phyloP scores from a whole-genome alignment of 1,140 invertebrate species.

The Heliconius hermathena region DNA sequence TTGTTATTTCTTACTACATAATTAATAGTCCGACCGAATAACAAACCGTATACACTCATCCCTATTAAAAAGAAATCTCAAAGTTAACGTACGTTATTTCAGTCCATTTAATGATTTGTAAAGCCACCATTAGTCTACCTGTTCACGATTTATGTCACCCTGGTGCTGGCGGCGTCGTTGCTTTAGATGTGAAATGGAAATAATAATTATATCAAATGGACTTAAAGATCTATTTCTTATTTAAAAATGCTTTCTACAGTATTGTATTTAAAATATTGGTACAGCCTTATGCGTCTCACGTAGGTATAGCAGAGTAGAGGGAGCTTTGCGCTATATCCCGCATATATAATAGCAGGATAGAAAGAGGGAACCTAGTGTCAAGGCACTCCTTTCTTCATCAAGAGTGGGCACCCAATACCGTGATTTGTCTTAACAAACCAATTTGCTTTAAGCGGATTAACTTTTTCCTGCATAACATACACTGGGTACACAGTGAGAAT shows the following conservation, averaged over 20 bases:
- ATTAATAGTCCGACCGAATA: neutral
- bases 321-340: too few species aligned
- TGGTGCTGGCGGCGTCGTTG: neutral
- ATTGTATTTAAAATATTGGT: too few species aligned
- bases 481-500: too few species aligned
- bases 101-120: constrained; percentile 34
- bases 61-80: constrained; percentile 32
- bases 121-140: constrained; percentile 33
- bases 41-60: constrained; percentile 9
- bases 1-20: too few species aligned
- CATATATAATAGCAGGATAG: too few species aligned
- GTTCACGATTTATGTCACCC: constrained; percentile 19
- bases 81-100: constrained; percentile 29
- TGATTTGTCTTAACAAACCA: too few species aligned
- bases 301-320: neutral
- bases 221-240: neutral
- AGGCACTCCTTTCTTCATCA: too few species aligned
- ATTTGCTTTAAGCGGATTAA: too few species aligned
- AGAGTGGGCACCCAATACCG: too few species aligned
- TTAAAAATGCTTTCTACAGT: too few species aligned
- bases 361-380: neutral
- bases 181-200: neutral
- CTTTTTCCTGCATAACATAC: too few species aligned
- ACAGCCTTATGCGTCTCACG: neutral
- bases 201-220: neutral